Percentiles rank a stretch among this genome's conserved stretches.
phyloP scores from a whole-genome alignment of 1,140 invertebrate species.

The Nylanderia fulva region DNA sequence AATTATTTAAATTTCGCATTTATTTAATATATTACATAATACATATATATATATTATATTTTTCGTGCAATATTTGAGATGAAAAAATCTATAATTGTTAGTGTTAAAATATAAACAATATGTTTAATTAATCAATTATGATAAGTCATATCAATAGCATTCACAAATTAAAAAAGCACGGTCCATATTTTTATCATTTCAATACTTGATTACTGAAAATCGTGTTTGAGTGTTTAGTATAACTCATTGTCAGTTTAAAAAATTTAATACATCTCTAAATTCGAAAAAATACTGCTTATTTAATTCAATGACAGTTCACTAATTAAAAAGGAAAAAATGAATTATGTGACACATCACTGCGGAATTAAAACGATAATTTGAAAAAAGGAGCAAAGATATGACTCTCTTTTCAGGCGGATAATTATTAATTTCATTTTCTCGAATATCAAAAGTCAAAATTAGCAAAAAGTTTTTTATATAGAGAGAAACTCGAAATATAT shows the following conservation, averaged over 20 bases:
- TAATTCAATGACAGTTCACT: too few relatives aligned
- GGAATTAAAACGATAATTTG: neutral
- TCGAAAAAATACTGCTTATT: neutral
- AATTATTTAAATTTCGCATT: neutral
- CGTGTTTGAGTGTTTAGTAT: neutral
- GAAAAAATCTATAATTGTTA: neutral
- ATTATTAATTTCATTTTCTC: constrained; percentile 71
- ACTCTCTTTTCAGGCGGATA: neutral
- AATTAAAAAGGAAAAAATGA: too few relatives aligned
- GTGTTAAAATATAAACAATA: neutral
- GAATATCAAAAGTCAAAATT: too few relatives aligned
- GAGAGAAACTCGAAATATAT: too few relatives aligned
- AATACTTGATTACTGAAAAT: neutral
- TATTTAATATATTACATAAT: neutral
- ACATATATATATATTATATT: neutral
- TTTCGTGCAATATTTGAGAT: neutral
- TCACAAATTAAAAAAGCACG: neutral
- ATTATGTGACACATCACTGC: neutral
- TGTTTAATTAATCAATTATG: neutral
- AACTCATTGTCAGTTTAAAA: neutral
- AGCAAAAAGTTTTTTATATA: too few relatives aligned
- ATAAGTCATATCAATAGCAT: neutral
- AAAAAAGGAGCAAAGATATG: neutral
- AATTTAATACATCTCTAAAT: neutral
- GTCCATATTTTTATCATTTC: neutral